phyloP scores from a whole-genome alignment of 2,888 invertebrate species.

The Phrixothrix hirtus region DNA sequence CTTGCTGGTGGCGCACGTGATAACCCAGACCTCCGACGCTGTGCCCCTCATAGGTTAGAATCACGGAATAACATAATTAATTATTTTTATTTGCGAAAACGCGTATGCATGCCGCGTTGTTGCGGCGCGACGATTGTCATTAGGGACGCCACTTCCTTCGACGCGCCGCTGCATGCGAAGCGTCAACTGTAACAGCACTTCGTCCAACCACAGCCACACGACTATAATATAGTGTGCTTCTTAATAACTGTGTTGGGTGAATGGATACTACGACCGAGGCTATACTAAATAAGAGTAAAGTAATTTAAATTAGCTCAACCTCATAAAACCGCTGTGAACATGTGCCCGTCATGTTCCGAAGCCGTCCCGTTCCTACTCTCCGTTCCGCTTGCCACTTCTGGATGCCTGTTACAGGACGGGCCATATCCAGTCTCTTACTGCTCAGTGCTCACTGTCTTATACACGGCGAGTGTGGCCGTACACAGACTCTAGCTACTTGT shows the following conservation, averaged over 20 bases:
- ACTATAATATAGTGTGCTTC: conserved; percentile 41
- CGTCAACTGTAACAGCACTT: conserved; percentile 53
- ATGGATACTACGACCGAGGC: conserved; percentile 47
- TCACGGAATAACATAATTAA: conserved; percentile 40
- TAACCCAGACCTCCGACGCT: conserved; percentile 99
- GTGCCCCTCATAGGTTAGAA: conserved; percentile 96
- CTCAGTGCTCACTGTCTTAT: conserved; percentile 28
- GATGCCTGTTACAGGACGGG: conserved; percentile 40
- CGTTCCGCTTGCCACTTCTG: conserved; percentile 40
- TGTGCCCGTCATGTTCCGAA: conserved; percentile 41
- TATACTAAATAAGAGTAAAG: conserved; percentile 44
- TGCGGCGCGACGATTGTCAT: conserved; percentile 36
- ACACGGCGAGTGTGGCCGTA: conserved; percentile 27
- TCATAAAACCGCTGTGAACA: conserved; percentile 44
- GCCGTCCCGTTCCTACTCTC: conserved; percentile 34
- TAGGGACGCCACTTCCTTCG: conserved; percentile 40
- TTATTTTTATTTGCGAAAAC: conserved; percentile 48
- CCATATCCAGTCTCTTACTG: conserved; percentile 31
- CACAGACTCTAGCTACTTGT: conserved; percentile 39
- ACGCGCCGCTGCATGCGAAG: conserved; percentile 49
- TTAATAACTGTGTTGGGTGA: conserved; percentile 31
- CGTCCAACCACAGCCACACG: conserved; percentile 54
- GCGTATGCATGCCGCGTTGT: conserved; percentile 38
- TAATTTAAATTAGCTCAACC: conserved; percentile 35
- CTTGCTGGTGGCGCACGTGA: conserved; percentile 98